Evolutionary conservation across 2,888 invertebrate species (phyloP), one percentile per base, ranked within the genome.

Genomic region (Torymus texanus): DNA sequence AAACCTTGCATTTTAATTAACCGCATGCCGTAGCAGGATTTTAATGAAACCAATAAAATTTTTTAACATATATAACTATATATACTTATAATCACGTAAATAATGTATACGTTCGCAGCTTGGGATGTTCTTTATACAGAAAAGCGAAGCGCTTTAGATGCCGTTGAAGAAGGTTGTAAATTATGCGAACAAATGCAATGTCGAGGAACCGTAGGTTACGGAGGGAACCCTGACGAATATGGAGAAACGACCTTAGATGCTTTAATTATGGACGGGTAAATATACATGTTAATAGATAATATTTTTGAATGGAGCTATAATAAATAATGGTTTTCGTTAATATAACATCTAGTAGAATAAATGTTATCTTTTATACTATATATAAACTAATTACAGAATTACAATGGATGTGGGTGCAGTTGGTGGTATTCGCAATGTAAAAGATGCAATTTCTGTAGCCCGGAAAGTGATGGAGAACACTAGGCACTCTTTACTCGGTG

Each of bases 161-260:
- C 98, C 0, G 92, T 99, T 18, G 97, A 97, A 85, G 93, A 92
- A 78, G 98, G 98, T 1, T 97, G 98, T 85, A 92, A 93, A 2
- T 92, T 93, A 2, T 99, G 99, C 90, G 98, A 99, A 91, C 91
- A 91, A 14, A 91, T 94, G 80, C 98, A 97, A 89, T 99, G 99
- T 90, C 97, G 97, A 88, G 94, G 94, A 1, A 97, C 98, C 0
- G 99, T 99, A 0, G 99, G 99, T 0, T 99, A 92, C 90, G 99
- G 99, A 0, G 98, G 98, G 4, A 97, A 96, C 85, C 99, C 99
- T 0, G 98, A 99, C 92, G 99, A 99, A 92, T 92, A 93, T 87
- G 98, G 98, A 16, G 98, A 99, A 91, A 98, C 98, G 0, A 98
- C 98, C 1, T 91, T 99, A 50, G 99, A 99, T 91, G 98, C 99